These are phyloP conservation scores for Equus quagga DNA, from an alignment of 2,113 vertebrate genomes.

Conservation along the genomic window DNA sequence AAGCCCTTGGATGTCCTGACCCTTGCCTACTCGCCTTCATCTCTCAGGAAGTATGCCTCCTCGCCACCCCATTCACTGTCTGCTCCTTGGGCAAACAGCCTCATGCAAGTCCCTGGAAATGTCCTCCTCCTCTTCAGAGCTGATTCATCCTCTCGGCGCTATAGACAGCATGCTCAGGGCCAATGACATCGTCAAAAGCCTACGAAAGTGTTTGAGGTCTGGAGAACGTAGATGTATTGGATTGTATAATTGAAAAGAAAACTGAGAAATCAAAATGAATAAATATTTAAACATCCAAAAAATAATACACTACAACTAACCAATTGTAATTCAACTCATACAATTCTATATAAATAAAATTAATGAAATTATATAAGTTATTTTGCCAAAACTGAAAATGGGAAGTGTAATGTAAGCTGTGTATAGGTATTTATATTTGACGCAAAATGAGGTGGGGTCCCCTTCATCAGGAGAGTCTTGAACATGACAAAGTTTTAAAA, in stretches of 20 bases:
- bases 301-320: background rate
- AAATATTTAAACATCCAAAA: background rate
- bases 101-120: background rate
- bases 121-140: background rate
- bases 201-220: background rate
- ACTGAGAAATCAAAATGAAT: conserved; percentile 2
- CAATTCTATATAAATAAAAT: background rate
- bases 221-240: background rate
- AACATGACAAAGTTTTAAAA: background rate
- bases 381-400: background rate
- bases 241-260: background rate
- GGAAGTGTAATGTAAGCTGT: background rate
- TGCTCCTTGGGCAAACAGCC: background rate
- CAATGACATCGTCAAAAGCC: background rate
- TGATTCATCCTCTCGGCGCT: background rate
- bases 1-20: background rate
- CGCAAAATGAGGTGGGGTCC: background rate
- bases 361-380: background rate
- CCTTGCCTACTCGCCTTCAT: background rate
- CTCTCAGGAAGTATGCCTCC: background rate
- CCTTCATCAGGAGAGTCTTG: background rate
- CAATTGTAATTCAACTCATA: background rate
- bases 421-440: background rate
- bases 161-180: background rate
- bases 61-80: fast-evolving